These are phyloP conservation scores for Pseudococcus longispinus DNA, from an alignment of 2,888 invertebrate genomes.

Conservation along the genomic window DNA sequence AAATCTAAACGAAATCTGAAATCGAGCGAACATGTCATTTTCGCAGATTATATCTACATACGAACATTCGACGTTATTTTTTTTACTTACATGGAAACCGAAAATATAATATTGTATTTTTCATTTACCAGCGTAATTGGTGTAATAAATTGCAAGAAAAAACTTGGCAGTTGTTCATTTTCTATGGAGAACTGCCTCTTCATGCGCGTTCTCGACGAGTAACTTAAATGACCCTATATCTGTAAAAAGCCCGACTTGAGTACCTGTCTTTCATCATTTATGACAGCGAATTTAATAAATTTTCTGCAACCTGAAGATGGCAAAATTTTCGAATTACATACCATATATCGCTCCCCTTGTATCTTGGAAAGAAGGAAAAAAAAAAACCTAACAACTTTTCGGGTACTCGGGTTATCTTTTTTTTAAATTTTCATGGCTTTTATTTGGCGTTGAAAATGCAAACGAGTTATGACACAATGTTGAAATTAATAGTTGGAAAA, in stretches of 20 bases:
- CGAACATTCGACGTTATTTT: neutral
- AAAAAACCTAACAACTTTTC: constrained; percentile 2
- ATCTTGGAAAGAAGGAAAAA: neutral
- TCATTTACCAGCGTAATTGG: constrained; percentile 19
- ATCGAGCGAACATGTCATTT: neutral
- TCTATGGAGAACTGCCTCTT: neutral
- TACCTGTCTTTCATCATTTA: constrained; percentile 43
- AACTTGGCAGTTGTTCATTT: constrained; percentile 18
- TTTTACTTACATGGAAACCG: neutral
- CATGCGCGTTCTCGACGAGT: neutral
- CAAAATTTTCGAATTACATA: constrained; percentile 29
- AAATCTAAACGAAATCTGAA: neutral
- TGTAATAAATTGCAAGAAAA: constrained; percentile 19
- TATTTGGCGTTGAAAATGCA: neutral
- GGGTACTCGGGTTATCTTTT: neutral
- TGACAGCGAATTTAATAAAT: constrained; percentile 46
- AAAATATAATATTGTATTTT: constrained; percentile 28
- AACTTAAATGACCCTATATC: constrained; percentile 39
- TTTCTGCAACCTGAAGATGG: constrained; percentile 30
- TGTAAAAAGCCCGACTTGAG: constrained; percentile 21
- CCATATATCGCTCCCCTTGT: constrained; percentile 14
- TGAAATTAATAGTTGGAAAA: constrained; percentile 40
- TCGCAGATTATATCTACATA: neutral
- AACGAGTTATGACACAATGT: constrained; percentile 7
- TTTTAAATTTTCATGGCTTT: neutral